Conservation (phyloP, 1,140 invertebrate genomes). For the Pinna nobilis region DNA sequence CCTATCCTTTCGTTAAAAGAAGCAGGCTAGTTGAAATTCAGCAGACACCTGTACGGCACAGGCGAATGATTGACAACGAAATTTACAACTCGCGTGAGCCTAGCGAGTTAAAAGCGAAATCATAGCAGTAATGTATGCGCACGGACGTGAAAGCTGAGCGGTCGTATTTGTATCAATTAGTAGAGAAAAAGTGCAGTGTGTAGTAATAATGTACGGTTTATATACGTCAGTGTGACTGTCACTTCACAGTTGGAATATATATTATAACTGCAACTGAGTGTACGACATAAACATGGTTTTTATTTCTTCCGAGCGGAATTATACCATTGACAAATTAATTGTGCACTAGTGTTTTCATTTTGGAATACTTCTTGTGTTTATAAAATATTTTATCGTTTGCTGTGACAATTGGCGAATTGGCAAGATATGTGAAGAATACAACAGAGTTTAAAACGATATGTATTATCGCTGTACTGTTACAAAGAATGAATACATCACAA, state of each 20-base stretch:
- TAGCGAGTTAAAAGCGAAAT: slow-evolving; percentile 19
- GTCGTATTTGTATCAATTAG: slow-evolving; percentile 10
- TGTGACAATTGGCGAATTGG: too few species aligned
- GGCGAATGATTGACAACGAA: slow-evolving; percentile 17
- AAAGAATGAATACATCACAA: too few species aligned
- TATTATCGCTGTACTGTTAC: too few species aligned
- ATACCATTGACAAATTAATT: too few species aligned
- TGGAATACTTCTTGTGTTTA: too few species aligned
- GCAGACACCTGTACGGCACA: slow-evolving; percentile 10
- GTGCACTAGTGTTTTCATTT: too few species aligned
- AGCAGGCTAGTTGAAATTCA: slow-evolving; percentile 15
- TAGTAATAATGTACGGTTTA: slow-evolving; percentile 1
- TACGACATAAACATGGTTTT: slow-evolving; percentile 2
- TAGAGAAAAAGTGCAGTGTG: not conserved
- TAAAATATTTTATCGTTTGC: too few species aligned
- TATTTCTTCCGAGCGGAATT: too few species aligned
- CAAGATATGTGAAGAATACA: too few species aligned
- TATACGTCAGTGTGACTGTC: slow-evolving; percentile 1
- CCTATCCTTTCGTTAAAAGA: slow-evolving; percentile 3
- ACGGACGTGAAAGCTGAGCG: slow-evolving; percentile 4
- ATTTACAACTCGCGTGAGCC: slow-evolving; percentile 17
- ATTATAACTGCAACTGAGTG: slow-evolving; percentile 3
- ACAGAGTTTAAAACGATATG: too few species aligned
- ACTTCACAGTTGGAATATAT: not conserved
- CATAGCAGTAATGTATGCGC: slow-evolving; percentile 9